Conservation (phyloP, 2,113 vertebrate genomes). For the Mobula hypostoma region DNA sequence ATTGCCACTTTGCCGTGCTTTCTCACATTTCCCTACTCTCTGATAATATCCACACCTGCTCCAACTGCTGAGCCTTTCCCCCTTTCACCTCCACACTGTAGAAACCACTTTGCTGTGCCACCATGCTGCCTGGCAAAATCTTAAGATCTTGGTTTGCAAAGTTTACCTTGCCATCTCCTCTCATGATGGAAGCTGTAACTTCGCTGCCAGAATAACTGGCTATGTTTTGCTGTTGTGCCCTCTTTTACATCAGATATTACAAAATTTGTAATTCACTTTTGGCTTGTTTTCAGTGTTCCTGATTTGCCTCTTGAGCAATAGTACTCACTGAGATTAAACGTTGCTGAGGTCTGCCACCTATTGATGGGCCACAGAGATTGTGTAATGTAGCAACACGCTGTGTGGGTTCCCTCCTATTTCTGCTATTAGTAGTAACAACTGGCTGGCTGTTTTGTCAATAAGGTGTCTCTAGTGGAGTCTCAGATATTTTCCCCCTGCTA, state of each 20-base stretch:
- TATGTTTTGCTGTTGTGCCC: background rate
- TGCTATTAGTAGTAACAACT: background rate
- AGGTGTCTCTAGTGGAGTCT: background rate
- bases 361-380: constrained; percentile 19
- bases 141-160: background rate
- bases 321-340: constrained; percentile 6
- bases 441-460: background rate
- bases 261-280: background rate
- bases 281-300: background rate
- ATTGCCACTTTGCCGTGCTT: background rate
- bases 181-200: background rate
- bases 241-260: background rate
- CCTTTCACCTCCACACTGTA: background rate
- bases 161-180: background rate
- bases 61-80: background rate
- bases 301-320: background rate
- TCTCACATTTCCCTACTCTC: background rate
- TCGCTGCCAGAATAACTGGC: background rate
- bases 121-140: background rate
- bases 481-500: background rate
- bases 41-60: background rate
- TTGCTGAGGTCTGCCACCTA: constrained; percentile 32
- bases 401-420: background rate
- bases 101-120: background rate
- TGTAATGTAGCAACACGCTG: background rate